phyloP scores from a whole-genome alignment of 2,113 vertebrate species.

The Anser brachyrhynchus region DNA sequence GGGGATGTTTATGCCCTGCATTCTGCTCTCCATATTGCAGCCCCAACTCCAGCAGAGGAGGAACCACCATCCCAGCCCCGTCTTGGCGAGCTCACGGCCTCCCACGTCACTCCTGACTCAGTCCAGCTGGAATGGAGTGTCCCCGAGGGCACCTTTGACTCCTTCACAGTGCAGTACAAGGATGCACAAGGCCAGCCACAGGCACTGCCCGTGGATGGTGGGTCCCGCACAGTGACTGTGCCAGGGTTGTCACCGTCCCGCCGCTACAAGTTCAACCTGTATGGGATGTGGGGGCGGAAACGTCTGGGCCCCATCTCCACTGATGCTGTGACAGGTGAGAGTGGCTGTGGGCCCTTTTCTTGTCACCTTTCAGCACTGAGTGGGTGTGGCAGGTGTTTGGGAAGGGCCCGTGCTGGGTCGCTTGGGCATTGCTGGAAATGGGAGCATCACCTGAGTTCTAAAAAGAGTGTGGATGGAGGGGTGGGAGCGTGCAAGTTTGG shows the following conservation, averaged over 20 bases:
- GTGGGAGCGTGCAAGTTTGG: no score
- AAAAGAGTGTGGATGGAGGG: no score
- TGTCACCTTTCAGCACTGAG: background rate
- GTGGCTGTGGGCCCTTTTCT: background rate
- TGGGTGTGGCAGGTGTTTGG: background rate
- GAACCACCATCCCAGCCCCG: no score
- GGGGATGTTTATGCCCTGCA: background rate
- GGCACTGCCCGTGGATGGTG: background rate
- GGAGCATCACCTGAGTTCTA: no score
- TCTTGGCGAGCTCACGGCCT: no score
- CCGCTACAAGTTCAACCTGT: no score
- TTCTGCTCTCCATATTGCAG: background rate
- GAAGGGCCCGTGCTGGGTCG: no score
- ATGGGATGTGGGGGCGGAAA: no score
- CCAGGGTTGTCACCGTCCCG: no score
- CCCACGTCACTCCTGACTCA: background rate
- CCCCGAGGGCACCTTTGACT: conserved; percentile 51
- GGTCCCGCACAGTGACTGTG: no score
- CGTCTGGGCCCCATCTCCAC: no score
- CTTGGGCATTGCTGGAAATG: background rate
- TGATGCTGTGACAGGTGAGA: background rate
- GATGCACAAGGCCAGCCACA: background rate
- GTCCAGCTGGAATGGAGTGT: conserved; percentile 48
- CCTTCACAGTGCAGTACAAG: conserved; percentile 60
- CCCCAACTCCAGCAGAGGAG: background rate